Base-by-base conservation (phyloP, 2,888 invertebrate genomes). In the Sarcophaga caerulescens region DNA sequence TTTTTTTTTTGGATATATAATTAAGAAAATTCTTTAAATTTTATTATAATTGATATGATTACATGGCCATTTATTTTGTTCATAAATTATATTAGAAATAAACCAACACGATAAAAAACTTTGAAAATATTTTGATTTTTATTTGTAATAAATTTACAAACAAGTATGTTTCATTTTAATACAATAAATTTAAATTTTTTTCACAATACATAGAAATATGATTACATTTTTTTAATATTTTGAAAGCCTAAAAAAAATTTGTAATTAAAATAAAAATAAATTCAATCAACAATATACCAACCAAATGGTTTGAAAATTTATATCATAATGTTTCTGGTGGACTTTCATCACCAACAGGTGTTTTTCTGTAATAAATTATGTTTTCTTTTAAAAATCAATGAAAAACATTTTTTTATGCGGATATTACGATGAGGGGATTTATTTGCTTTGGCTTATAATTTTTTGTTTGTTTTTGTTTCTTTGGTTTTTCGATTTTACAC, bases 11-110 rank as follows among this genome's bases (percentile, higher is more conserved):
- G n/a, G 12, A 4, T 14, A 10, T 17, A 52, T 1, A 12, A 73
- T 65, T 71, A 57, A 65, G 59, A 60, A 73, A 62, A 83, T 78
- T 74, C 57, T 74, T 83, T 3, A 68, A 62, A 73, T 83, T 74
- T 78, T 73, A 66, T 47, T 62, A 68, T 73, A 78, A 83, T 69
- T 73, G 47, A 78, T 83, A 78, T 35, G 52, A 78, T 68, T 73
- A 19, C 70, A 47, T 60, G 65, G 25, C 17, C 65, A 76, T 69
- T 73, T 83, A 23, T 45, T 60, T 62, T 69, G 57, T 74, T 69
- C 68, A 74, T 78, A 78, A 83, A 59, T 73, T 52, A 60, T 52
- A 5, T 11, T 75, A n/a, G 10, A 12, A 73, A 68, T 25, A 35
- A 10, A 35, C 8, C 1, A 35, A 35, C 35, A 10, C 35, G 8